Base-by-base conservation (phyloP, 2,113 vertebrate genomes). In the Heterochromis multidens region DNA sequence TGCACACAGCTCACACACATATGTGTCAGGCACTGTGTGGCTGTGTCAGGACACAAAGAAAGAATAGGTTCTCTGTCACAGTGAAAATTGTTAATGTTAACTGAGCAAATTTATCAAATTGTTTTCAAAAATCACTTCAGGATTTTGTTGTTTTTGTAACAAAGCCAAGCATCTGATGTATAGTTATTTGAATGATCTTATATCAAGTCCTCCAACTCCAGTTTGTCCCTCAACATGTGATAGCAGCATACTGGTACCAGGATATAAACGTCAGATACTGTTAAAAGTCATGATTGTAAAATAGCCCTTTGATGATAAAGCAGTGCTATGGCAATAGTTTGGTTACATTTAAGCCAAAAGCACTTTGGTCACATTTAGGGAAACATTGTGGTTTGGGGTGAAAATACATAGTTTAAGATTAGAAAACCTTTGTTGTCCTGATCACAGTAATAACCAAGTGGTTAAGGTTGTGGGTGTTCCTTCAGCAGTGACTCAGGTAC, bases 51-150 rank as follows among this genome's bases (percentile, higher is more conserved):
- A 77, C 54, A 25, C 43, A 49, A 49, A 77, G 33, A 35, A 61
- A 46, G 37, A 19, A 21, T 0, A 56, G 43, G 17, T 29, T 63
- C n/a, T 63, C 7, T 1, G 1, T 49, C n/a, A 1, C 0, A 31
- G 67, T 11, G 52, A 31, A 74, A 11, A 31, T 3, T 2, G 52
- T 31, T 46, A 7, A 29, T 1, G 1, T 8, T 31, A 1, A 0
- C 27, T 74, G 17, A n/a, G 25, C 8, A 17, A 52, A 74, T 74
- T 74, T 27, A 2, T 31, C 14, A 13, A 52, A n/a, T 4, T 31
- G 25, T 11, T 21, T 52, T 31, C 29, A 74, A 52, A 0, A 74
- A 52, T 29, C 43, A 31, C 25, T 52, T 27, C 27, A 49, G 10
- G 25, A 72, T 49, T 72, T 29, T 21, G 5, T 27, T 72, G 16